Evolutionary conservation across 2,113 vertebrate genomes (phyloP).

Genomic region (Ascaphus truei): DNA sequence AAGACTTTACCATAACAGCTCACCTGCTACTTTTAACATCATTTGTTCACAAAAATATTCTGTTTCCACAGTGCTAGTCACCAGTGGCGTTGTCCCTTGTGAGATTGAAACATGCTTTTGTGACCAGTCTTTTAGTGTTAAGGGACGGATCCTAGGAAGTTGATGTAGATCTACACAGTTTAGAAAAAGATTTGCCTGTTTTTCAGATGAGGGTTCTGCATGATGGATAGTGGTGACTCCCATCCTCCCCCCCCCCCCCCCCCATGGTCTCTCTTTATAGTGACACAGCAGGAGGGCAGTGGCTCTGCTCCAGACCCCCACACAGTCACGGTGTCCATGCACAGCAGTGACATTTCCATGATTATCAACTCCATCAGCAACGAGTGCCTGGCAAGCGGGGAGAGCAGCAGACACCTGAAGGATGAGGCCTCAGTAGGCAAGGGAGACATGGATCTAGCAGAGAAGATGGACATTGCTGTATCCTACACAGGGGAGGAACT

Average conservation of each 20-base stretch:
- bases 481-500: conserved; percentile 92
- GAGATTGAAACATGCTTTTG: too few species aligned
- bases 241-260: too few species aligned
- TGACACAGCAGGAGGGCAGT: conserved; percentile 67
- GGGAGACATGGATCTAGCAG: conserved; percentile 80
- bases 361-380: conserved; percentile 79
- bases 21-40: too few species aligned
- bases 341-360: conserved; percentile 76
- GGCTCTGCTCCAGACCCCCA: conserved; percentile 70
- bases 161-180: not conserved
- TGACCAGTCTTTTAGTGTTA: too few species aligned
- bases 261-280: conserved; percentile 45
- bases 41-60: too few species aligned
- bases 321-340: conserved; percentile 73
- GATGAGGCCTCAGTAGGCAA: conserved; percentile 72
- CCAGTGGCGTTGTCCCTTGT: too few species aligned
- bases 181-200: too few species aligned
- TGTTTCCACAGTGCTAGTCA: too few species aligned
- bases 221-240: too few species aligned
- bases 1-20: too few species aligned
- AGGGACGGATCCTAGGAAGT: too few species aligned
- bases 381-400: conserved; percentile 66
- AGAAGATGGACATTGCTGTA: conserved; percentile 87
- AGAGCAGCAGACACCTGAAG: conserved; percentile 68
- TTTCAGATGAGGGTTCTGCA: too few species aligned